Conservation (phyloP, 2,113 vertebrate genomes). For the Oncorhynchus clarkii region DNA sequence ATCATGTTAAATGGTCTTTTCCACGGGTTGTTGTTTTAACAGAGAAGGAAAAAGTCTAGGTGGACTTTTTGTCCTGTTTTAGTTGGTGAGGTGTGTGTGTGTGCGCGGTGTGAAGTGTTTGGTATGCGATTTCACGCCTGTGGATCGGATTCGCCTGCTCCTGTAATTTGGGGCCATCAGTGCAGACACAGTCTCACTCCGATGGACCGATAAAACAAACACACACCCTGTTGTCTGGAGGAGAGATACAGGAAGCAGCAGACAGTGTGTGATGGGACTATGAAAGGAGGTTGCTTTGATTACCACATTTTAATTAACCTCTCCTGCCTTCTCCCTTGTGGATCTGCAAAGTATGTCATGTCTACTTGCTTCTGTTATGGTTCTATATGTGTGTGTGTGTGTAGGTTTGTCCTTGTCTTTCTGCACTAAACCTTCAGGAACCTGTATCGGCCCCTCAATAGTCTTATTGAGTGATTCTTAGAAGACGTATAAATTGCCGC, state of each 20-base stretch:
- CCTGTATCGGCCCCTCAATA: not conserved
- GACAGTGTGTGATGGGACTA: constrained; percentile 50
- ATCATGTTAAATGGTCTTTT: constrained; percentile 12
- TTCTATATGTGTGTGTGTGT: not conserved
- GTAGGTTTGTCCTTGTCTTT: too few species aligned
- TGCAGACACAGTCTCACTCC: constrained; percentile 11
- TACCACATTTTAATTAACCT: constrained; percentile 61
- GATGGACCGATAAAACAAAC: constrained; percentile 33
- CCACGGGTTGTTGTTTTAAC: not conserved
- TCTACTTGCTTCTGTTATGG: not conserved
- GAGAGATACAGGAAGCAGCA: constrained; percentile 47
- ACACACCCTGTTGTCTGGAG: constrained; percentile 14
- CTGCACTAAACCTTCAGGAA: too few species aligned
- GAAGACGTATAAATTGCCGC: not conserved
- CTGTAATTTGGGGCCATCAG: constrained; percentile 37
- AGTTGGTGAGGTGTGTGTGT: constrained; percentile 2
- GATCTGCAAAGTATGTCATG: constrained; percentile 30
- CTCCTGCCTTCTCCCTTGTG: constrained; percentile 39
- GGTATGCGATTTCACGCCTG: constrained; percentile 42
- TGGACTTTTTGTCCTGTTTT: not conserved
- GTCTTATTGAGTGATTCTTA: not conserved
- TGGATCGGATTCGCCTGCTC: constrained; percentile 32
- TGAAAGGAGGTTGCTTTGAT: constrained; percentile 64
- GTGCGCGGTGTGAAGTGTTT: constrained; percentile 13
- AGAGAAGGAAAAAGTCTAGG: constrained; percentile 6